Base-by-base conservation (phyloP, 2,888 invertebrate genomes). In the Melinaea menophilus region DNA sequence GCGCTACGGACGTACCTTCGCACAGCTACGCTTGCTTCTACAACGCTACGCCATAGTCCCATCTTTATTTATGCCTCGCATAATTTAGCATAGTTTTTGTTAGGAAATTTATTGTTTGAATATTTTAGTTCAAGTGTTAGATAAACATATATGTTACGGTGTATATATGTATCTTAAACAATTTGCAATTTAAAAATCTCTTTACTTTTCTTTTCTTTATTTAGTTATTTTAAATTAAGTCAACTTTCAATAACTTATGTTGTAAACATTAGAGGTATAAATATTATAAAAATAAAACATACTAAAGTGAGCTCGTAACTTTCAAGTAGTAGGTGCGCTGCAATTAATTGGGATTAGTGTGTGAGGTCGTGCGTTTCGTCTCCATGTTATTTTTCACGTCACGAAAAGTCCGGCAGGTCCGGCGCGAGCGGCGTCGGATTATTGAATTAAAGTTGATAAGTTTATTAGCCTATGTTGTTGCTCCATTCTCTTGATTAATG, bases 391-490 rank as follows among this genome's bases (percentile, higher is more conserved):
- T 88, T 88, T 88, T 86, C 83, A 85, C 83, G 82, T 82, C 81
- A 77, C 80, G 78, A 80, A 82, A 81, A 82, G 80, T 85, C 80
- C 78, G 71, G 75, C 75, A 73, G 77, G 77, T 78, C 78, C 78
- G 73, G 80, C 82, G 81, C 81, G 73, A 75, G 83, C 82, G 79
- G 78, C 76, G 78, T 75, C 75, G 79, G 80, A 82, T 88, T 89
- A 90, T 90, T 89, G 88, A 90, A 90, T 91, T 90, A 88, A 89
- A 88, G 80, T 88, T 88, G 88, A 88, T 90, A 90, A 90, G 87
- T 88, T 85, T 88, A 88, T 90, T 88, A 90, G 88, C 85, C 82
- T 77, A 80, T 85, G 85, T 85, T 89, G 86, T 88, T 86, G 84
- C 85, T 84, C 84, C 86, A 85, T 86, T 88, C 86, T 79, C 81